A percentile compares a stretch with the other conserved stretches of the same genome.
phyloP scores from a whole-genome alignment of 1,140 invertebrate species.

The Ostrea edulis region DNA sequence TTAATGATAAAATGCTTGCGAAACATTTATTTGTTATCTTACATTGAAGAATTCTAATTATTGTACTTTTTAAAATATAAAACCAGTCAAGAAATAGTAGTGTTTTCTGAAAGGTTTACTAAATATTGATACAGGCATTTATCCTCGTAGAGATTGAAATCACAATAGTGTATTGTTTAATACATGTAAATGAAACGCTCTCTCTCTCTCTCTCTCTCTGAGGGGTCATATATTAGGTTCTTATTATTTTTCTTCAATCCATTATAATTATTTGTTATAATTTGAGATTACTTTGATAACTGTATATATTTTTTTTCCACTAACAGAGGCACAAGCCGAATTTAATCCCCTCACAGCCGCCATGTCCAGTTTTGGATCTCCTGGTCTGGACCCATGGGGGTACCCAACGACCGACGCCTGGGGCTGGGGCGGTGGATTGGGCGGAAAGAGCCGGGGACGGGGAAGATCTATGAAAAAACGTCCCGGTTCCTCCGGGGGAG shows the following conservation, averaged over 20 bases:
- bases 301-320: constrained; percentile 16
- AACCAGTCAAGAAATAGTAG: no score
- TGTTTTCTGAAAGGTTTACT: no score
- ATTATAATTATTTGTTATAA: no score
- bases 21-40: no score
- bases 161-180: no score
- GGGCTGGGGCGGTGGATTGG: constrained; percentile 40
- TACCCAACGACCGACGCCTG: constrained; percentile 44
- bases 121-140: no score
- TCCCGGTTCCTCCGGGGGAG: background rate
- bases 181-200: no score
- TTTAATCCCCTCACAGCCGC: constrained; percentile 34
- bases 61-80: no score
- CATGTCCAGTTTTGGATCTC: background rate
- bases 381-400: constrained; percentile 38
- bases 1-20: no score
- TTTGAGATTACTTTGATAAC: background rate
- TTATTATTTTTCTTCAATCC: background rate
- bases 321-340: constrained; percentile 32
- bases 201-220: no score
- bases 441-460: constrained; percentile 24
- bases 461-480: constrained; percentile 39
- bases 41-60: no score
- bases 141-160: no score
- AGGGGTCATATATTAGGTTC: background rate